Evolutionary conservation across 1,140 invertebrate species (phyloP).

Genomic region (Chrysopa pallens): DNA sequence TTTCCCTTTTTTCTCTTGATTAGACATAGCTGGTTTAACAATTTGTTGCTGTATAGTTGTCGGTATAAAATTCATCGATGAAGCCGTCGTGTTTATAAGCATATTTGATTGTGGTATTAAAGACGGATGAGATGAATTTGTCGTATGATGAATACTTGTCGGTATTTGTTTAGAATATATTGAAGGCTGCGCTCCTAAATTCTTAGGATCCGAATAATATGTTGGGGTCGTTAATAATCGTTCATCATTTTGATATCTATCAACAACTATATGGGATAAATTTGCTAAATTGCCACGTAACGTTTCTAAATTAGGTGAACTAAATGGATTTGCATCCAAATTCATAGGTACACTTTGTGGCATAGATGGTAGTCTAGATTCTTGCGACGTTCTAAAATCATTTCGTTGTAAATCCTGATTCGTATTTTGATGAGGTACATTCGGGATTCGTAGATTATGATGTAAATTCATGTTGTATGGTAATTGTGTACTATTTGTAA

Average conservation of each 20-base stretch:
- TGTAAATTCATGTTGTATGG: no score
- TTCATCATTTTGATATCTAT: constrained; percentile 33
- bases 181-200: constrained; percentile 24
- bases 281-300: constrained; percentile 30
- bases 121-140: constrained; percentile 13
- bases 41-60: constrained; percentile 4
- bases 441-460: no score
- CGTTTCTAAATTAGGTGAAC: constrained; percentile 2
- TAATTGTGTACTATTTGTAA: no score
- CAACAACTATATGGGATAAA: constrained; percentile 38
- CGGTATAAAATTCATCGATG: no score
- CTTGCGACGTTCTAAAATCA: no score
- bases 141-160: constrained; percentile 17
- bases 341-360: no score
- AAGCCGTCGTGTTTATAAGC: background rate
- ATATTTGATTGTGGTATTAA: constrained; percentile 19
- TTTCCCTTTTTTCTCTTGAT: constrained; percentile 16
- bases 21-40: constrained; percentile 8
- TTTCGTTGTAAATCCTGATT: no score
- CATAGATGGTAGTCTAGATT: no score
- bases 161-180: constrained; percentile 29
- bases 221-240: constrained; percentile 24
- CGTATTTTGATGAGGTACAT: no score
- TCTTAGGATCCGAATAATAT: constrained; percentile 25
- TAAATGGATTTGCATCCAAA: constrained; percentile 2